phyloP scores from a whole-genome alignment of 2,113 vertebrate genomes.

The Cyanoderma ruficeps region DNA sequence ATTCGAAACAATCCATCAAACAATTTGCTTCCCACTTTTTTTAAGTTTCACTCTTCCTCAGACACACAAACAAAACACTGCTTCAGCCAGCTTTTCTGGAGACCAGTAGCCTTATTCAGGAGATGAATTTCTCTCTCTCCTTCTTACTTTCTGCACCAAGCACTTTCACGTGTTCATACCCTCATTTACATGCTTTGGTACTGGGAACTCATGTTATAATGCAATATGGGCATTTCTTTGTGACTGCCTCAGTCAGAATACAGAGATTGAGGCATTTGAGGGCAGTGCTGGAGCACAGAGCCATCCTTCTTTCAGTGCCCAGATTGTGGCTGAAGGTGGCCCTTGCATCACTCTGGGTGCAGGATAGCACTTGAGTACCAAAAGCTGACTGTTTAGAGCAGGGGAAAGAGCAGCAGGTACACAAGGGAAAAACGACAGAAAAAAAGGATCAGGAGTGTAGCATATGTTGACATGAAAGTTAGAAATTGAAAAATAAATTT shows the following conservation, averaged over 20 bases:
- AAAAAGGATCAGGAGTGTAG: neutral
- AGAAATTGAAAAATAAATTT: neutral
- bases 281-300: neutral
- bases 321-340: neutral
- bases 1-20: neutral
- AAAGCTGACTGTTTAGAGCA: neutral
- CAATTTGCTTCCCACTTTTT: neutral
- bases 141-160: neutral
- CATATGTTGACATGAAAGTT: neutral
- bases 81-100: neutral
- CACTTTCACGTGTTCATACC: rapidly evolving
- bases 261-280: rapidly evolving
- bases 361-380: neutral
- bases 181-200: neutral
- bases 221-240: neutral
- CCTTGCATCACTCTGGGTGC: neutral
- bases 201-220: neutral
- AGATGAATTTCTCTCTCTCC: neutral
- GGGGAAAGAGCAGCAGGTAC: neutral
- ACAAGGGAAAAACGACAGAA: neutral
- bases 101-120: neutral
- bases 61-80: neutral
- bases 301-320: neutral
- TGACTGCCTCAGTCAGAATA: neutral
- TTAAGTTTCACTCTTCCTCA: neutral